phyloP scores from a whole-genome alignment of 2,888 invertebrate genomes.

The Scotopteryx bipunctaria region DNA sequence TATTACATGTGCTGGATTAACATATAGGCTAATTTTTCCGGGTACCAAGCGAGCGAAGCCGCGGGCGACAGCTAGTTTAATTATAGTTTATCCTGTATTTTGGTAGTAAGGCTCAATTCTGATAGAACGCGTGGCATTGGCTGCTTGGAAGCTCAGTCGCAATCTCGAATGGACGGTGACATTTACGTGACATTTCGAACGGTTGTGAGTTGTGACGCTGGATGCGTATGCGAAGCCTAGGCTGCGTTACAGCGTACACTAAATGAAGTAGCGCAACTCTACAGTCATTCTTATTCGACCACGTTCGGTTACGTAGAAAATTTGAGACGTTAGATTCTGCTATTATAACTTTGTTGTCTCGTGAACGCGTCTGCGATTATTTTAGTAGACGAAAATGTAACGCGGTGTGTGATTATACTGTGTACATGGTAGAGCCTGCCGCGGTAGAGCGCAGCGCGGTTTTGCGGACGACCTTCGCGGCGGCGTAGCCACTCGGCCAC shows the following conservation, averaged over 20 bases:
- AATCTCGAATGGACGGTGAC: conserved; percentile 47
- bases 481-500: conserved; percentile 52
- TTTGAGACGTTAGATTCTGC: too few species aligned
- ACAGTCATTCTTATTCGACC: too few species aligned
- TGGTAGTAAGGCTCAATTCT: too few species aligned
- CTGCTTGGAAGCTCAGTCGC: conserved; percentile 17
- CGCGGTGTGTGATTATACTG: not conserved
- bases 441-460: conserved; percentile 31
- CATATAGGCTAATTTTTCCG: too few species aligned
- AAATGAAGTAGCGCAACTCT: conserved; percentile 6
- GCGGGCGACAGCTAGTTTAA: too few species aligned
- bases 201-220: conserved; percentile 46
- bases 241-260: conserved; percentile 32
- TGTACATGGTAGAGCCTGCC: not conserved
- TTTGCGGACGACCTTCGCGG: conserved; percentile 60
- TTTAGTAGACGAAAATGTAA: not conserved
- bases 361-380: too few species aligned
- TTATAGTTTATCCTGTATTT: too few species aligned
- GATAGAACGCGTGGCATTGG: conserved; percentile 16
- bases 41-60: too few species aligned
- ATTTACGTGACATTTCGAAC: conserved; percentile 71
- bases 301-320: too few species aligned
- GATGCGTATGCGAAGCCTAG: conserved; percentile 39
- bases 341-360: too few species aligned
- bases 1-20: too few species aligned